Percentiles rank a stretch among this genome's conserved stretches.
Conservation (phyloP, 2,797 vertebrate genomes). For the Neoniphon sammara region DNA sequence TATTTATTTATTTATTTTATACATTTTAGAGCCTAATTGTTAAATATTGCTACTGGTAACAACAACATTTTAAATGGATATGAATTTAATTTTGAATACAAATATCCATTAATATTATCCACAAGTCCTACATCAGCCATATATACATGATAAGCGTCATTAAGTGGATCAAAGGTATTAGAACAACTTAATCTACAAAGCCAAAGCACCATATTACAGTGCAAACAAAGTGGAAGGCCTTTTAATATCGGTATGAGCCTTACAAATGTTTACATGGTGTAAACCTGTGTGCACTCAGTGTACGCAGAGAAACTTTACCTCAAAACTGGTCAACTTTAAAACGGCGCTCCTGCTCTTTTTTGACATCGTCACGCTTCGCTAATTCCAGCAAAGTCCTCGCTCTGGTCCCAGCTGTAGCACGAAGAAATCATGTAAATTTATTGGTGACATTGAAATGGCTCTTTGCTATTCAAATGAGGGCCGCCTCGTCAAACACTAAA, state of each 20-base stretch:
- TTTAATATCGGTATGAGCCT: too few relatives aligned
- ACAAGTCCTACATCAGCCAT: too few relatives aligned
- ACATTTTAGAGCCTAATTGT: neutral
- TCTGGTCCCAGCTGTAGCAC: conserved; percentile 81
- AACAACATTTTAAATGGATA: neutral
- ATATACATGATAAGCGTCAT: too few relatives aligned
- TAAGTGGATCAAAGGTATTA: neutral
- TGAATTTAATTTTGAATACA: neutral
- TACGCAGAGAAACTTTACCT: conserved; percentile 60
- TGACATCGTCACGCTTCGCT: conserved; percentile 81
- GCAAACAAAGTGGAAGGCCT: too few relatives aligned
- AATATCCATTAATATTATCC: neutral
- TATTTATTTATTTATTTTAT: too few relatives aligned
- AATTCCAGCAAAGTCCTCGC: conserved; percentile 79
- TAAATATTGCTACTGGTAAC: neutral
- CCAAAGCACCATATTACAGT: too few relatives aligned
- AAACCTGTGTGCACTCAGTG: conserved; percentile 25
- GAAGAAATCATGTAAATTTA: conserved; percentile 87
- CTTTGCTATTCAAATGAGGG: conserved; percentile 89
- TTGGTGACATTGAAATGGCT: conserved; percentile 87
- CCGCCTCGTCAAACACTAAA: conserved; percentile 83
- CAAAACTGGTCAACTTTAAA: conserved; percentile 66
- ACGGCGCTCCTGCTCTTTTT: conserved; percentile 67
- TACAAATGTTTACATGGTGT: neutral
- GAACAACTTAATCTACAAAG: neutral